Percentiles rank a stretch among this genome's conserved stretches.
Conservation (phyloP, 2,113 vertebrate genomes). For the Nerophis ophidion region DNA sequence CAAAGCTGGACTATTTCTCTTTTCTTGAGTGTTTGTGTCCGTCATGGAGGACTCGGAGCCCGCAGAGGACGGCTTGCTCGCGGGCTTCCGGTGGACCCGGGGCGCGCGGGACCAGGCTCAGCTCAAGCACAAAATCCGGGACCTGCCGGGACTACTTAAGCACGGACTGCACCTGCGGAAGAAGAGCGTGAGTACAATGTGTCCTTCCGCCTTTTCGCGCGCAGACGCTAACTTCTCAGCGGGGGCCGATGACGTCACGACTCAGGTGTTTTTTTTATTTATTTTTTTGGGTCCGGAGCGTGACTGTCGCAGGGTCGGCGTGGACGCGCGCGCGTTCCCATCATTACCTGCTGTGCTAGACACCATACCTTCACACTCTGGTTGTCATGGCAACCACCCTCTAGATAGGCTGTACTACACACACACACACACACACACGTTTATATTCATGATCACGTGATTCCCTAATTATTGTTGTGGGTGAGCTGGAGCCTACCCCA, state of each 20-base stretch:
- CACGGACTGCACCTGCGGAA: constrained; percentile 91
- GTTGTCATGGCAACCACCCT: constrained; percentile 58
- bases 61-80: constrained; percentile 76
- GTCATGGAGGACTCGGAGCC: constrained; percentile 76
- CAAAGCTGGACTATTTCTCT: background rate
- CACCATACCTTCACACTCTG: constrained; percentile 55
- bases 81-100: constrained; percentile 74
- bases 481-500: no score
- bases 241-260: constrained; percentile 47
- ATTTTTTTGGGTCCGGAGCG: constrained; percentile 19
- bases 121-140: constrained; percentile 87
- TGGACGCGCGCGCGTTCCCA: constrained; percentile 14
- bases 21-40: no score
- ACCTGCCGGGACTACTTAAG: constrained; percentile 86
- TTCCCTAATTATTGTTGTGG: no score
- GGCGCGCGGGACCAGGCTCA: constrained; percentile 80
- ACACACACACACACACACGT: constrained; percentile 18
- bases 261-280: constrained; percentile 63
- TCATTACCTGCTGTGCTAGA: constrained; percentile 37
- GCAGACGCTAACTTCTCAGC: background rate
- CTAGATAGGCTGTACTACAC: constrained; percentile 7
- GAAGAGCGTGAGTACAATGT: constrained; percentile 76
- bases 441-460: background rate
- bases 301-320: constrained; percentile 52
- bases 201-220: constrained; percentile 31